Evolutionary conservation across 2,888 invertebrate species (phyloP).

Genomic region (Cosmia trapezina): DNA sequence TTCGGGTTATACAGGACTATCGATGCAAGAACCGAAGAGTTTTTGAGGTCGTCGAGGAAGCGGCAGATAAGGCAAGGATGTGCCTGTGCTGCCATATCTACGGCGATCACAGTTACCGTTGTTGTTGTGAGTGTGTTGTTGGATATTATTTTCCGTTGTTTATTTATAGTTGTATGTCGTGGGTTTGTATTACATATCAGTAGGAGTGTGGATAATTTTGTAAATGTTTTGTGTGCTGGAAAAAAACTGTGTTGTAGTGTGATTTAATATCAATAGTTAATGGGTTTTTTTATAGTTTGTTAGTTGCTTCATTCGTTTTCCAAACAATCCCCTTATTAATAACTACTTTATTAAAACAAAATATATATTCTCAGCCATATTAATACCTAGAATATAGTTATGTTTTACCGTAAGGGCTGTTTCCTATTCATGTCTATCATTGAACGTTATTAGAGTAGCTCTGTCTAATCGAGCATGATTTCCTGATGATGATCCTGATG

Average conservation of each 20-base stretch:
- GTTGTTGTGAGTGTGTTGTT: slow-evolving; percentile 83
- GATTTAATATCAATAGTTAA: not conserved
- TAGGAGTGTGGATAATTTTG: not conserved
- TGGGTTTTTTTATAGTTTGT: not conserved
- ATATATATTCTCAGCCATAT: not conserved
- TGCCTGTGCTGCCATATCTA: slow-evolving; percentile 85
- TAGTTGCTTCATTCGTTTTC: not conserved
- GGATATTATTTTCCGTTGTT: not conserved
- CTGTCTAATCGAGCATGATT: not conserved
- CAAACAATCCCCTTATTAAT: not conserved
- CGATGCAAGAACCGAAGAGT: slow-evolving; percentile 85
- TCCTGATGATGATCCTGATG: too few relatives aligned
- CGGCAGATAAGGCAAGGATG: slow-evolving; percentile 86
- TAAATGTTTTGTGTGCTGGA: too few relatives aligned
- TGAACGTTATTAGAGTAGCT: not conserved
- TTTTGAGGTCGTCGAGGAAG: slow-evolving; percentile 81
- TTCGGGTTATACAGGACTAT: slow-evolving; percentile 86
- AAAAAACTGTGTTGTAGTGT: not conserved
- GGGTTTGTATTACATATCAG: not conserved
- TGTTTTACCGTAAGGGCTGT: too few relatives aligned
- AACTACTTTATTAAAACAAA: not conserved
- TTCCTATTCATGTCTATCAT: not conserved
- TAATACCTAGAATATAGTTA: not conserved
- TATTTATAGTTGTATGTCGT: not conserved
- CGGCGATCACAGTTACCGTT: slow-evolving; percentile 85